Base-by-base conservation (phyloP, 2,797 vertebrate species). In the Gallinago solitaria region DNA sequence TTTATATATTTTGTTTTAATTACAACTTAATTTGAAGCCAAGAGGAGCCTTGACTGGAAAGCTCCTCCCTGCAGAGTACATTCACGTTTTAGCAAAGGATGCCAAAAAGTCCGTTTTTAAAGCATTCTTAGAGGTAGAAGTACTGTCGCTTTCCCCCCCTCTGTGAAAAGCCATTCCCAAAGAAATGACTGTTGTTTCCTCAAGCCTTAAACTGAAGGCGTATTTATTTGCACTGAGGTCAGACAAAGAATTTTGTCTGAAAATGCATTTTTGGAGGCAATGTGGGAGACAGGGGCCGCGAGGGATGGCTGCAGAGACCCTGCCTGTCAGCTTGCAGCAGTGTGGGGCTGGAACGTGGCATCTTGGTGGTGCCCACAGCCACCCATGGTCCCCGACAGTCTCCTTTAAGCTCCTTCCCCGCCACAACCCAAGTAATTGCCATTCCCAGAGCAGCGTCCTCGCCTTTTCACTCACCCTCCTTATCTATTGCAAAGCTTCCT, bases 321-420 rank as follows among this genome's bases (percentile, higher is more conserved):
- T 35, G 71, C 8, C 48, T 30, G 12, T 4, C 11, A 9, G 12
- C 24, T 16, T 21, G 48, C 47, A 41, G 48, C 0, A 0, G 23
- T 14, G 6, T 11, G 17, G 5, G 11, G 12, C 28, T 51, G 33
- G 16, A 19, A 50, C 32, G 33, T 78, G 53, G 60, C 19, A 53
- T 16, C 56, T 47, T 4, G 2, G 16, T 33, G 48, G 30, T 57
- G 32, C 27, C 27, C 4, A 0, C 47, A n/a, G 61, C 13, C 65
- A 24, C 45, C 14, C 3, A 0, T 1, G 2, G 14, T n/a, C 41
- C 45, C 47, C 3, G 1, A 5, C 3, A 21, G 3, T n/a, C 19
- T 41, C n/a, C 74, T 59, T 11, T 14, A 51, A 63, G 67, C 48
- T 78, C 65, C 82, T 78, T 37, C 30, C 28, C 47, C 19, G 5